Evolutionary conservation across 2,888 invertebrate species (phyloP).

Genomic region (Holacanthella duospinosa): DNA sequence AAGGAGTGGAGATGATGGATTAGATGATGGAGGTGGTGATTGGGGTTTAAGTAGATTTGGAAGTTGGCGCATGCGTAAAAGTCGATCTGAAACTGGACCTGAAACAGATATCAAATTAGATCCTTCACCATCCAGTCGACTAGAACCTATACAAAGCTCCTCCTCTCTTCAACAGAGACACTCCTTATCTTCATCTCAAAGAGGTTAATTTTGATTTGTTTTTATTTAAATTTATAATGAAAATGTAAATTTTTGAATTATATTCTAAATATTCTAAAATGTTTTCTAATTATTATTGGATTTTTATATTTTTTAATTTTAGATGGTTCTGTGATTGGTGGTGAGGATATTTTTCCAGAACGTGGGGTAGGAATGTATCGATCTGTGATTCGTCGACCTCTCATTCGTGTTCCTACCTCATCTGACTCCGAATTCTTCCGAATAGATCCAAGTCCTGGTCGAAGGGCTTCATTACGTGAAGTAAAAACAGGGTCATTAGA

Average conservation of each 20-base stretch:
- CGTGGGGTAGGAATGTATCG: slow-evolving; percentile 12
- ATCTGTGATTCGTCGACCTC: slow-evolving; percentile 29
- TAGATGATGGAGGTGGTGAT: not conserved
- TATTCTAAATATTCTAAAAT: not conserved
- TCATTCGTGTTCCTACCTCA: slow-evolving; percentile 26
- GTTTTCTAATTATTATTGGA: too few relatives aligned
- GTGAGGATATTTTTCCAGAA: not conserved
- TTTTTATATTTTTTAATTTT: too few relatives aligned
- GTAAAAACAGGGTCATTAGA: slow-evolving; percentile 32
- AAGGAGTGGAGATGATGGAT: not conserved
- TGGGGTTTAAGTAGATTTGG: too few relatives aligned
- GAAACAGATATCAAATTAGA: slow-evolving; percentile 46
- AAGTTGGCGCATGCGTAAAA: slow-evolving; percentile 38
- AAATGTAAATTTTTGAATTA: not conserved
- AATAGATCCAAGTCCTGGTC: not conserved
- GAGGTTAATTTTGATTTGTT: not conserved
- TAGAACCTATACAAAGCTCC: too few relatives aligned
- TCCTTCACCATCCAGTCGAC: slow-evolving; percentile 34
- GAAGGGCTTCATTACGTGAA: slow-evolving; percentile 13
- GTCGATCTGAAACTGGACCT: slow-evolving; percentile 53
- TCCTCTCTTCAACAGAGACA: too few relatives aligned
- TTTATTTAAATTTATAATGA: not conserved
- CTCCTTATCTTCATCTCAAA: not conserved
- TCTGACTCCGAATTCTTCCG: slow-evolving; percentile 32
- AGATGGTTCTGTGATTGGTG: too few relatives aligned